phyloP scores from a whole-genome alignment of 2,113 vertebrate genomes.

The Conger conger region DNA sequence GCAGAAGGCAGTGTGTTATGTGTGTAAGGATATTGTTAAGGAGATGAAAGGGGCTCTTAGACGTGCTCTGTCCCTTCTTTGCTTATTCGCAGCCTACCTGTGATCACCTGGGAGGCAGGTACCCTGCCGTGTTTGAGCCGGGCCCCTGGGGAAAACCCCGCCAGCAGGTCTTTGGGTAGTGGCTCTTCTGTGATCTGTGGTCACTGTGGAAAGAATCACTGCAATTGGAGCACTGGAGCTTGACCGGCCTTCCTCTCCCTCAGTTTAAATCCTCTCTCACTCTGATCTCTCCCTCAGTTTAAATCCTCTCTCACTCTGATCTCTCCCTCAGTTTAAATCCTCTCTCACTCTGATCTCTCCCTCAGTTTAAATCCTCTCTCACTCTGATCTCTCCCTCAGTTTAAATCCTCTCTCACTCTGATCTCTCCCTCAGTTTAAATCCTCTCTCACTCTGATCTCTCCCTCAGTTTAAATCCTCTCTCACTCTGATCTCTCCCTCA shows the following conservation, averaged over 20 bases:
- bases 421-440: neutral
- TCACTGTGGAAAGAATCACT: neutral
- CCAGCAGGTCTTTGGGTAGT: neutral
- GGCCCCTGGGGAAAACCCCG: neutral
- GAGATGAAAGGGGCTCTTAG: too few relatives aligned
- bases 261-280: neutral
- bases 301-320: too few relatives aligned
- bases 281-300: neutral
- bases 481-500: neutral
- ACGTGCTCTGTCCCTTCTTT: too few relatives aligned
- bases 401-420: too few relatives aligned
- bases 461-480: too few relatives aligned
- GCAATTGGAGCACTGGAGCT: neutral
- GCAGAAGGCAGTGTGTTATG: too few relatives aligned
- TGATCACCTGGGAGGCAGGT: too few relatives aligned
- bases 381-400: too few relatives aligned
- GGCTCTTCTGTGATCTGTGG: neutral
- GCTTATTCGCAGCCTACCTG: too few relatives aligned
- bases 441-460: too few relatives aligned
- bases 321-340: too few relatives aligned
- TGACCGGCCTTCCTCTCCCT: neutral
- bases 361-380: neutral
- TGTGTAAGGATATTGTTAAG: too few relatives aligned
- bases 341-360: neutral
- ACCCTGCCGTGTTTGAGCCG: neutral